Base-by-base conservation (phyloP, 2,797 vertebrate species). In the Danio aesculapii region DNA sequence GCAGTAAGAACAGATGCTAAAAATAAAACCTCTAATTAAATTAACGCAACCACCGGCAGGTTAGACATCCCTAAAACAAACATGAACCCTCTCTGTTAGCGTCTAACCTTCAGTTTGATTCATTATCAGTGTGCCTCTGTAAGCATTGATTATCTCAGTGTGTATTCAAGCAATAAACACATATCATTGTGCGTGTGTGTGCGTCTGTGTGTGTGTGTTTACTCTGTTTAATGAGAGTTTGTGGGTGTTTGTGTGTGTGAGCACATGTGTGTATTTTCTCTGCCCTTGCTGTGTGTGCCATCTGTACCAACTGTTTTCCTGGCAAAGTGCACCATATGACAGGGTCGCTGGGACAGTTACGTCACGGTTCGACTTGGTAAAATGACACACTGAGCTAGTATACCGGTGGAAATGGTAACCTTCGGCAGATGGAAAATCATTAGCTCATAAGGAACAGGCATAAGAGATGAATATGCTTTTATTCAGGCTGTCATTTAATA, bases 231-330 rank as follows among this genome's bases (percentile, higher is more conserved):
- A 72, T 62, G 30, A 2, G 46, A 50, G 55, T 53, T 43, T 57
- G 68, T 64, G 83, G 57, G 50, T 81, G 79, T 84, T 52, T 61
- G 70, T 81, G 57, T 75, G 68, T 81, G 41, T 59, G 68, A 52
- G 70, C 59, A 69, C 63, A 76, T 82, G 72, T 80, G 84, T 71
- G 79, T 79, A 30, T 70, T 80, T 57, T 57, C 64, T 50, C 6
- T 81, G 30, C 77, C 57, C 85, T 79, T 57, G 72, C 81, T 84
- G 85, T 79, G 81, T 78, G 75, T 71, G 79, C 85, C 85, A 86
- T 86, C 85, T 86, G 83, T 67, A 19, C 78, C 73, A 19, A 79
- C 81, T 79, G 77, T 63, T 69, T 67, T 72, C 58, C 19, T 73
- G 81, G 53, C 46, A n/a, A 13, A 74, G 67, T 8, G 6, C 0